Evolutionary conservation across 2,888 invertebrate genomes (phyloP).

Genomic region (Nasonovia ribisnigri): DNA sequence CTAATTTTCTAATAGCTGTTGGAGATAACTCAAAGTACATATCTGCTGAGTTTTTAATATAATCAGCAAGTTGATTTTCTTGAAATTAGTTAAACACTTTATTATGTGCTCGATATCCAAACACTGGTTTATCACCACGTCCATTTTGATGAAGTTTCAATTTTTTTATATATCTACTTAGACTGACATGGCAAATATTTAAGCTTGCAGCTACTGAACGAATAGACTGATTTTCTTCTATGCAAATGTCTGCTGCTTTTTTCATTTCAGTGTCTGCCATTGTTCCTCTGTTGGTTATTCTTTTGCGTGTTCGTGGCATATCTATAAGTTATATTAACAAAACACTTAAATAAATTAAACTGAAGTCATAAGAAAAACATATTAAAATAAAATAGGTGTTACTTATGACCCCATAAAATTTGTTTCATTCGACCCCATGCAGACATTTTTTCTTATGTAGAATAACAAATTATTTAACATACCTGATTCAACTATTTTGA

Average conservation of each 20-base stretch:
- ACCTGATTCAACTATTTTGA: background rate
- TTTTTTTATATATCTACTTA: constrained; percentile 24
- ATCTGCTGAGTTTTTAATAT: constrained; percentile 65
- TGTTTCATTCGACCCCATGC: background rate
- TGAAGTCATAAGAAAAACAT: background rate
- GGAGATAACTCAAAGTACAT: constrained; percentile 66
- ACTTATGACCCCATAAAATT: background rate
- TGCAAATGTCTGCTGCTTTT: background rate
- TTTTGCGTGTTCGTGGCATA: background rate
- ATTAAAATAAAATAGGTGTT: background rate
- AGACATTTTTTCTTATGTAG: background rate
- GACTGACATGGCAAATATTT: constrained; percentile 22
- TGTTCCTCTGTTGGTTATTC: background rate
- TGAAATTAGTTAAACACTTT: constrained; percentile 66
- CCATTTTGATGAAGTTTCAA: background rate
- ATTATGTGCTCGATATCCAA: constrained; percentile 37
- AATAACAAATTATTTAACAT: background rate
- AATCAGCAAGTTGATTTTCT: constrained; percentile 66
- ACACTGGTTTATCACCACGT: background rate
- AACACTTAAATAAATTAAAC: background rate
- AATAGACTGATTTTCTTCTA: background rate
- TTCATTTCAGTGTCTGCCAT: background rate
- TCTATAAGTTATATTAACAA: background rate
- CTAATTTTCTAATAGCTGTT: constrained; percentile 66
- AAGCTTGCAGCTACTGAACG: background rate